phyloP scores from a whole-genome alignment of 2,797 vertebrate species.

The Tokudaia tokunoshimensis region DNA sequence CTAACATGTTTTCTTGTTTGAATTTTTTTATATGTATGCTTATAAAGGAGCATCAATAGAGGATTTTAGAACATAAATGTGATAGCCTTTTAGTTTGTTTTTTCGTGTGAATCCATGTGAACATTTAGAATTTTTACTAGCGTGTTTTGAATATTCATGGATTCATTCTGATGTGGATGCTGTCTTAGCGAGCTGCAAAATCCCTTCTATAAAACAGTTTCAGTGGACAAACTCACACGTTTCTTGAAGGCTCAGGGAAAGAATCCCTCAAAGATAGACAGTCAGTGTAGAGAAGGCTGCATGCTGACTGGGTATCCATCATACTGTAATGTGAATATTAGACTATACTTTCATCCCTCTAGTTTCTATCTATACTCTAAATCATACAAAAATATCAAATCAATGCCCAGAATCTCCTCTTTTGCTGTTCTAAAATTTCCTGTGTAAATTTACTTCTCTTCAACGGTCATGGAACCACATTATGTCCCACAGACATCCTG shows the following conservation, averaged over 20 bases:
- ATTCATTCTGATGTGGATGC: not conserved
- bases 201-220: not conserved
- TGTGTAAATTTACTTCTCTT: slow-evolving; percentile 65
- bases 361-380: slow-evolving; percentile 74
- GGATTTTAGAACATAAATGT: not conserved
- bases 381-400: slow-evolving; percentile 63
- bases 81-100: not conserved
- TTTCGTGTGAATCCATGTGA: not conserved
- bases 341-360: slow-evolving; percentile 55
- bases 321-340: slow-evolving; percentile 65
- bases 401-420: slow-evolving; percentile 65
- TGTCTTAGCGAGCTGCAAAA: not conserved
- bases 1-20: not conserved
- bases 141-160: not conserved
- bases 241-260: not conserved
- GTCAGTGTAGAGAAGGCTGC: not conserved
- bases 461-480: slow-evolving; percentile 48
- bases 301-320: not conserved
- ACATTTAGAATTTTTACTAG: not conserved
- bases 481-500: slow-evolving; percentile 42
- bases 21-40: slow-evolving; percentile 6
- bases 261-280: slow-evolving; percentile 22
- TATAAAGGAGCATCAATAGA: not conserved
- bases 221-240: not conserved
- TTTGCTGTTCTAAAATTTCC: slow-evolving; percentile 60